phyloP scores from a whole-genome alignment of 2,888 invertebrate genomes.

The Microchrysa polita region DNA sequence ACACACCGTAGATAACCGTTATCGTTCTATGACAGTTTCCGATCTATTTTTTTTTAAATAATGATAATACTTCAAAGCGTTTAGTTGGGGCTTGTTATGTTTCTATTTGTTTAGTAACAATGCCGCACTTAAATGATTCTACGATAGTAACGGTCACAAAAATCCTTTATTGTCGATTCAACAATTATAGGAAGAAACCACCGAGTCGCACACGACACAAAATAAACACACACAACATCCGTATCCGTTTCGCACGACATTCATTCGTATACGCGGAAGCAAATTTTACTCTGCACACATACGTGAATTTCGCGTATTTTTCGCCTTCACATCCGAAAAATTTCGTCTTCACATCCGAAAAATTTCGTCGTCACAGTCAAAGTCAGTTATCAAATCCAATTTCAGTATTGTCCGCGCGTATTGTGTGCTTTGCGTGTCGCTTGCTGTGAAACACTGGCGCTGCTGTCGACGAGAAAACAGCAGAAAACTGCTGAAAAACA shows the following conservation, averaged over 20 bases:
- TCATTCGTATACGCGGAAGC: neutral
- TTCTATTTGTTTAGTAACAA: too few relatives aligned
- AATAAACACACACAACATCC: conserved; percentile 30
- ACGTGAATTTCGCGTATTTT: neutral
- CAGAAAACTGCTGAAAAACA: conserved; percentile 33
- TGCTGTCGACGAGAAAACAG: conserved; percentile 39
- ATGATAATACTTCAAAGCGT: too few relatives aligned
- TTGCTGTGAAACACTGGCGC: conserved; percentile 48
- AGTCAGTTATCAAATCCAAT: conserved; percentile 38
- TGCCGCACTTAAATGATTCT: too few relatives aligned
- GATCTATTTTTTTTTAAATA: too few relatives aligned
- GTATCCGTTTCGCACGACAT: conserved; percentile 19
- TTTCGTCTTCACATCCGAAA: conserved; percentile 28
- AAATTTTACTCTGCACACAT: neutral
- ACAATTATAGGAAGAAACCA: conserved; percentile 23
- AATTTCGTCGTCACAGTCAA: conserved; percentile 33
- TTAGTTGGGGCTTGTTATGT: too few relatives aligned
- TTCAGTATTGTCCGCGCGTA: too few relatives aligned
- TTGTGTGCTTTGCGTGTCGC: conserved; percentile 46
- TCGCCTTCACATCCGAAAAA: neutral
- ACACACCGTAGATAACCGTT: conserved; percentile 10
- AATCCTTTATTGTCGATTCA: conserved; percentile 16
- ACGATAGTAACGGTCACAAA: conserved; percentile 3
- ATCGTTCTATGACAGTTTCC: neutral
- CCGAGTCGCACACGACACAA: conserved; percentile 27